Percentiles rank a stretch among this genome's conserved stretches.
Evolutionary conservation across 2,797 vertebrate genomes (phyloP).

Genomic region (Enteromius thamalakanensis): DNA sequence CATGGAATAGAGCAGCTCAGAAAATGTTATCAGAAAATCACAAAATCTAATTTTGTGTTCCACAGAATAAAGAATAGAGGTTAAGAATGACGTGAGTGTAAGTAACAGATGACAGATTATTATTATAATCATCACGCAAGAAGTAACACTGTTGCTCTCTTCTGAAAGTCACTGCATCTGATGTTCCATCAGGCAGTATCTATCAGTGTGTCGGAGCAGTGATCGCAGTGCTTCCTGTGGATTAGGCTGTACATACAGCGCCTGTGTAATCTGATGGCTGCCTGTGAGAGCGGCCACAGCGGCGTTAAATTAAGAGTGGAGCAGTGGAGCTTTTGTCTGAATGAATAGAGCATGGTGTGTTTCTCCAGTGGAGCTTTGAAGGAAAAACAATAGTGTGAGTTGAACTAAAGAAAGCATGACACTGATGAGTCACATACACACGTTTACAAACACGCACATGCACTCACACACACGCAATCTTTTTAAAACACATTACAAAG

Average conservation of each 20-base stretch:
- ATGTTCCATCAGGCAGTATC: not conserved
- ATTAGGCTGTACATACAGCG: constrained; percentile 47
- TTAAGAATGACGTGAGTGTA: not conserved
- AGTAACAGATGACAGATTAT: constrained; percentile 1
- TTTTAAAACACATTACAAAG: not conserved
- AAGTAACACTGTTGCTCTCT: not conserved
- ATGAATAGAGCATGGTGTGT: constrained; percentile 34
- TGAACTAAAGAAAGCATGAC: constrained; percentile 18
- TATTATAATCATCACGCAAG: not conserved
- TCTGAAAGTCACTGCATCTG: not conserved
- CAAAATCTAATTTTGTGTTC: not conserved
- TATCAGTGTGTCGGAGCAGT: not conserved
- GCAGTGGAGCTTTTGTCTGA: constrained; percentile 35
- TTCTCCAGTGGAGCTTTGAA: constrained; percentile 3
- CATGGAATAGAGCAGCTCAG: not conserved
- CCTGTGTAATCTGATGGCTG: constrained; percentile 39
- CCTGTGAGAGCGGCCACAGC: constrained; percentile 22
- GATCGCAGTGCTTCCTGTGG: constrained; percentile 20
- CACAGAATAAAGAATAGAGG: not conserved
- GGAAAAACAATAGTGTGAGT: constrained; percentile 6
- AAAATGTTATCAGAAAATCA: not conserved
- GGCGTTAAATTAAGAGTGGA: constrained; percentile 45
- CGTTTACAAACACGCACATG: not conserved
- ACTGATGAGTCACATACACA: not conserved
- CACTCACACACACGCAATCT: not conserved